A percentile compares a stretch with the other conserved stretches of the same genome.
phyloP scores from a whole-genome alignment of 2,113 vertebrate species.

The Microtus ochrogaster region DNA sequence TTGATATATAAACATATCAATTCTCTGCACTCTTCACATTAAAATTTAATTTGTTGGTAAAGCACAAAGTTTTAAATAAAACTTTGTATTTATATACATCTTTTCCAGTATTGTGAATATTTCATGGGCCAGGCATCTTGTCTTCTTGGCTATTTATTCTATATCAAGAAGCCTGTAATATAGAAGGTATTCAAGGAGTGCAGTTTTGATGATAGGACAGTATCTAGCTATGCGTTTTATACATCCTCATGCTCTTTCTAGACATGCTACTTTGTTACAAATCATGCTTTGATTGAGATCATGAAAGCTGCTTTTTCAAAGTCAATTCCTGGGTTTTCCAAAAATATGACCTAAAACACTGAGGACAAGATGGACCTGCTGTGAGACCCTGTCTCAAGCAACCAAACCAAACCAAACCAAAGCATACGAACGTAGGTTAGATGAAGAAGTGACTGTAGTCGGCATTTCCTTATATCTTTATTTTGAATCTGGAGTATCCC shows the following conservation, averaged over 20 bases:
- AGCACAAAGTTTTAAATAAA: constrained; percentile 40
- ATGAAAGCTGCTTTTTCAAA: constrained; percentile 29
- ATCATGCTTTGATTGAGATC: constrained; percentile 28
- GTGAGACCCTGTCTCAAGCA: background rate
- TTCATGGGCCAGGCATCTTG: background rate
- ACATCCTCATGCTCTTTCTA: background rate
- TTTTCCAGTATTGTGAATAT: constrained; percentile 31
- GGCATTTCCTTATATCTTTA: background rate
- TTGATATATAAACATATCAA: background rate
- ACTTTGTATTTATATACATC: background rate
- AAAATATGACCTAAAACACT: constrained; percentile 22
- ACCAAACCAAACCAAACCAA: background rate
- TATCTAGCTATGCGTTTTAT: background rate
- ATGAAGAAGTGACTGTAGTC: constrained; percentile 19
- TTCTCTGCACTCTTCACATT: constrained; percentile 42
- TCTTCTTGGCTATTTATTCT: background rate
- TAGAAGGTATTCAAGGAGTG: background rate
- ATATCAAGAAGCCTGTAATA: background rate
- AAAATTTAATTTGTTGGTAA: constrained; percentile 57
- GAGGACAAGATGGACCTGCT: background rate
- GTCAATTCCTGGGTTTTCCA: background rate
- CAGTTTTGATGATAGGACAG: background rate
- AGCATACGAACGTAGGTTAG: background rate
- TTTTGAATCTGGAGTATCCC: constrained; percentile 14
- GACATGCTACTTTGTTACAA: constrained; percentile 12